A percentile compares a stretch with the other conserved stretches of the same genome.
Conservation (phyloP, 2,113 vertebrate genomes). For the Carassius carassius region DNA sequence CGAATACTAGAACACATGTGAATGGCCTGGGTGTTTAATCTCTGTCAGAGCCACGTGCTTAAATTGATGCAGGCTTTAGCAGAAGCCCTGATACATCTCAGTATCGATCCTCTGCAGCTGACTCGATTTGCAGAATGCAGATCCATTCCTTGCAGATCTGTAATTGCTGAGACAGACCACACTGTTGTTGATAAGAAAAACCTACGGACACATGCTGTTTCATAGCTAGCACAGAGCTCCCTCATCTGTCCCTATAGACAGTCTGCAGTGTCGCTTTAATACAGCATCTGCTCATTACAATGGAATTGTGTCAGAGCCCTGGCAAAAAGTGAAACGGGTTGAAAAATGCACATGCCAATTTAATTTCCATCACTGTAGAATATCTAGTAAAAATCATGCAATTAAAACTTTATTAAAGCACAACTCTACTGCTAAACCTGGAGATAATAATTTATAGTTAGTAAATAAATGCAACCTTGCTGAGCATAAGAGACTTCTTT, state of each 20-base stretch:
- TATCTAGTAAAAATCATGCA: background rate
- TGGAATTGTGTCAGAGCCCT: background rate
- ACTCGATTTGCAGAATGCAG: background rate
- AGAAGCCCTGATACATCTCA: constrained; percentile 2
- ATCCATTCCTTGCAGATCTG: constrained; percentile 8
- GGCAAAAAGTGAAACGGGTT: background rate
- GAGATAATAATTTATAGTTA: no score
- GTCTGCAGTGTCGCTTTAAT: background rate
- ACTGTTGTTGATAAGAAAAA: constrained; percentile 22
- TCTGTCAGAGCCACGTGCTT: constrained; percentile 2
- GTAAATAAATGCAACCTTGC: no score
- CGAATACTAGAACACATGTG: background rate
- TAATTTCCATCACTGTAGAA: background rate
- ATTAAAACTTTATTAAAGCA: no score
- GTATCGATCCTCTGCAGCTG: background rate
- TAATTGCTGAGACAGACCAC: constrained; percentile 14
- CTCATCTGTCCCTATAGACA: background rate
- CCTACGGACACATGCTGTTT: constrained; percentile 11
- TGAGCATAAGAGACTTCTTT: no score
- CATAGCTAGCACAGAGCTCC: background rate
- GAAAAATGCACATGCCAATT: background rate
- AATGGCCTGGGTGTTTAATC: constrained; percentile 8
- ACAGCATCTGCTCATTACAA: background rate
- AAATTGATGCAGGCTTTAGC: background rate
- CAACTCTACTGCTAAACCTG: no score